A percentile compares a stretch with the other conserved stretches of the same genome.
Evolutionary conservation across 2,888 invertebrate species (phyloP).

Genomic region (Melanostoma scalare): DNA sequence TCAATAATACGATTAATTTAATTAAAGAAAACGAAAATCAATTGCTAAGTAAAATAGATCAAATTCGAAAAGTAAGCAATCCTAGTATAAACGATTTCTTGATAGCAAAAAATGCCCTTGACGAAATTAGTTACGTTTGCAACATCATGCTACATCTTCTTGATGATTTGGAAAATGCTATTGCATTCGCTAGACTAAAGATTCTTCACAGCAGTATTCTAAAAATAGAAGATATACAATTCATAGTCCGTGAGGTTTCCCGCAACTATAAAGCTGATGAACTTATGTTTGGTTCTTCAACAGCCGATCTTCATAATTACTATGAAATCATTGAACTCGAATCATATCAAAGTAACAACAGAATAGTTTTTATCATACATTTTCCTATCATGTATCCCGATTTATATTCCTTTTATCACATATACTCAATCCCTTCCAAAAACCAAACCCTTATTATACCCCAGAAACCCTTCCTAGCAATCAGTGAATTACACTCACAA

Average conservation of each 20-base stretch:
- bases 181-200: constrained; percentile 36
- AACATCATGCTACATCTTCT: constrained; percentile 22
- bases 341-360: constrained; percentile 27
- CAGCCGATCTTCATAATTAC: constrained; percentile 12
- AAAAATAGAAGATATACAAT: constrained; percentile 34
- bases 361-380: constrained; percentile 35
- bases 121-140: constrained; percentile 22
- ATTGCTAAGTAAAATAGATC: constrained; percentile 18
- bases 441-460: neutral
- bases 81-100: constrained; percentile 22
- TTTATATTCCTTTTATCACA: constrained; percentile 24
- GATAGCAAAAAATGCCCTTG: constrained; percentile 18
- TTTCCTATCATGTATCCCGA: constrained; percentile 24
- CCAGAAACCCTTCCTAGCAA: neutral
- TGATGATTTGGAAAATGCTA: constrained; percentile 35
- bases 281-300: constrained; percentile 14
- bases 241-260: constrained; percentile 23
- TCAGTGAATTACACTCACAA: neutral
- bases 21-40: constrained; percentile 35
- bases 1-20: constrained; percentile 19
- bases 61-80: constrained; percentile 25
- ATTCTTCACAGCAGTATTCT: constrained; percentile 34
- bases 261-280: constrained; percentile 10
- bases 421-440: constrained; percentile 12
- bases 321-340: constrained; percentile 29